Evolutionary conservation across 2,113 vertebrate genomes (phyloP).

Genomic region (Serinus canaria): DNA sequence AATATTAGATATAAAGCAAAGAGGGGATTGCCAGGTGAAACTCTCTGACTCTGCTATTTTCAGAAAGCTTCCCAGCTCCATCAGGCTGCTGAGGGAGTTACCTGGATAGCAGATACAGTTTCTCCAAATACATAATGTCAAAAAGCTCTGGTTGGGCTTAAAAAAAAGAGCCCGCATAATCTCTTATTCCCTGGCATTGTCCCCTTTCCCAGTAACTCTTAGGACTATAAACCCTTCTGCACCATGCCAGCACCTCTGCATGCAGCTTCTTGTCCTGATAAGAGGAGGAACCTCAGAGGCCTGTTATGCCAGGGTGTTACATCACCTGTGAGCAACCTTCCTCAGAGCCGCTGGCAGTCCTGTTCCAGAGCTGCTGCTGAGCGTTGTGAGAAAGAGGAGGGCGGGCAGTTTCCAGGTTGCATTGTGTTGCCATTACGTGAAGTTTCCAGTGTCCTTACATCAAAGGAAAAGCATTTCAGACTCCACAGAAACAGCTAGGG

Average conservation of each 20-base stretch:
- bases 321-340: not conserved
- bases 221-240: not conserved
- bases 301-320: not conserved
- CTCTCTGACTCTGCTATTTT: not conserved
- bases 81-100: not conserved
- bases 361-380: not conserved
- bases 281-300: not conserved
- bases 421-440: not conserved
- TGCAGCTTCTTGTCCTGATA: not conserved
- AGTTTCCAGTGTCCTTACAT: not conserved
- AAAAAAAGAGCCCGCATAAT: not conserved
- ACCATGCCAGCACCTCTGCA: accelerated
- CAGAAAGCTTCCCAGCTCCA: not conserved
- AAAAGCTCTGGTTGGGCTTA: not conserved
- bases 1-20: not conserved
- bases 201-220: not conserved
- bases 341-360: not conserved
- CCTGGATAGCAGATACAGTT: not conserved
- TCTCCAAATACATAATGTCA: not conserved
- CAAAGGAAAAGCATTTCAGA: not conserved
- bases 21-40: not conserved
- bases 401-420: not conserved
- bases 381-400: not conserved
- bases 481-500: not conserved
- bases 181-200: accelerated